These are phyloP conservation scores for Delphinus delphis DNA, from an alignment of 2,113 vertebrate species.

Conservation along the genomic window DNA sequence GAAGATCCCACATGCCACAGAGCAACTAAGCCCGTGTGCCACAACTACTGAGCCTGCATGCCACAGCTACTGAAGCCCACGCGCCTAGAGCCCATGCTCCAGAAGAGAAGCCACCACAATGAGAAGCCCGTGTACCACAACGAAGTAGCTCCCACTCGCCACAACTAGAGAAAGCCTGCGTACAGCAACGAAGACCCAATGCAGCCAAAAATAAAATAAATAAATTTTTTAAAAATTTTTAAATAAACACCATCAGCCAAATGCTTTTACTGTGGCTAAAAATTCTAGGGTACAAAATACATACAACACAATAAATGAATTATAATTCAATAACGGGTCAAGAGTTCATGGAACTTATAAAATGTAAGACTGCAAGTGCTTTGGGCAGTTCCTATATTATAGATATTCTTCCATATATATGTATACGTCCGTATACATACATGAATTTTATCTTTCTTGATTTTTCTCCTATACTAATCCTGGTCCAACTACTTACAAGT, in stretches of 20 bases:
- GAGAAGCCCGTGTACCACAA: too few relatives aligned
- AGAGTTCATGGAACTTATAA: background rate
- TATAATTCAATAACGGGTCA: background rate
- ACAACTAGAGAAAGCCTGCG: too few relatives aligned
- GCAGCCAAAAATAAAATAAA: too few relatives aligned
- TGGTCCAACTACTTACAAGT: background rate
- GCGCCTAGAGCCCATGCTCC: too few relatives aligned
- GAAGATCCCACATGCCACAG: too few relatives aligned
- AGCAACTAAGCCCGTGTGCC: too few relatives aligned
- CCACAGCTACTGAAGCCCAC: too few relatives aligned
- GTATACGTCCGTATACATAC: background rate
- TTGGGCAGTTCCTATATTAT: background rate
- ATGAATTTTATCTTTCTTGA: background rate
- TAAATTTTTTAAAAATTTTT: background rate
- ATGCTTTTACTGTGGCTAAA: background rate
- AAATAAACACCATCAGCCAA: background rate
- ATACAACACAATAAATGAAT: background rate
- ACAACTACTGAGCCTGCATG: too few relatives aligned
- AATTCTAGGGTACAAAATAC: background rate
- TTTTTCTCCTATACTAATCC: background rate
- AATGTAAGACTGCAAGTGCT: background rate
- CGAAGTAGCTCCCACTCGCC: too few relatives aligned
- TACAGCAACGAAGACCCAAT: too few relatives aligned
- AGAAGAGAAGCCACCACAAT: too few relatives aligned
- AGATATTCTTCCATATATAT: background rate